Evolutionary conservation across 2,888 invertebrate genomes (phyloP).

Genomic region (Chromoteleia sp.): DNA sequence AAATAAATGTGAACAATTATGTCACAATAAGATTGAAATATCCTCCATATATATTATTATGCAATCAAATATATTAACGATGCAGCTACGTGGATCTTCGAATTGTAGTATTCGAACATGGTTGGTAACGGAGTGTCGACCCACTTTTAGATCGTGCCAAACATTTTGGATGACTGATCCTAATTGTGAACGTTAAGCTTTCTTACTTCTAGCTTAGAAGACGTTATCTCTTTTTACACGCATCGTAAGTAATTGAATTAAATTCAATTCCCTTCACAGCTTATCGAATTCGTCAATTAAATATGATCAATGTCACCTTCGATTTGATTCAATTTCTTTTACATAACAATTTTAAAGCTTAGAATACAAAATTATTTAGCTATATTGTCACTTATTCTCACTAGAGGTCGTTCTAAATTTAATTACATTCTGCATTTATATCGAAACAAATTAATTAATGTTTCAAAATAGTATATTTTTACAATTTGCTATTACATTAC

Average conservation of each 20-base stretch:
- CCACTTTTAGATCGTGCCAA: constrained; percentile 78
- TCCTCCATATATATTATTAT: constrained; percentile 36
- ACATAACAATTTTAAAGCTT: too few species aligned
- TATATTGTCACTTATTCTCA: too few species aligned
- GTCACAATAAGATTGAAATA: too few species aligned
- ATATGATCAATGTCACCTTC: constrained; percentile 7
- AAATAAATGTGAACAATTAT: too few species aligned
- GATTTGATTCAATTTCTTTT: constrained; percentile 9
- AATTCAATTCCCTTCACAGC: constrained; percentile 14
- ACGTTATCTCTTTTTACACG: constrained; percentile 35
- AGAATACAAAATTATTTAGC: too few species aligned
- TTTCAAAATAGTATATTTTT: too few species aligned
- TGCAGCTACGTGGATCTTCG: constrained; percentile 32
- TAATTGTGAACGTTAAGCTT: constrained; percentile 64
- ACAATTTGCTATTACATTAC: too few species aligned
- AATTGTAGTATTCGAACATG: constrained; percentile 40
- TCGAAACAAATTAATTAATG: too few species aligned
- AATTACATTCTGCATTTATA: too few species aligned
- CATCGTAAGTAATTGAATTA: constrained; percentile 24
- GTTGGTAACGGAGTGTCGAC: constrained; percentile 70
- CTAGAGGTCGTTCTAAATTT: too few species aligned
- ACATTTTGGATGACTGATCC: constrained; percentile 70
- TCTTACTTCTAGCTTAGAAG: constrained; percentile 46
- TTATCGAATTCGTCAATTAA: constrained; percentile 26
- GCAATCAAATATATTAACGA: constrained; percentile 43